Conservation (phyloP, 2,113 vertebrate species). For the Arvicanthis niloticus region DNA sequence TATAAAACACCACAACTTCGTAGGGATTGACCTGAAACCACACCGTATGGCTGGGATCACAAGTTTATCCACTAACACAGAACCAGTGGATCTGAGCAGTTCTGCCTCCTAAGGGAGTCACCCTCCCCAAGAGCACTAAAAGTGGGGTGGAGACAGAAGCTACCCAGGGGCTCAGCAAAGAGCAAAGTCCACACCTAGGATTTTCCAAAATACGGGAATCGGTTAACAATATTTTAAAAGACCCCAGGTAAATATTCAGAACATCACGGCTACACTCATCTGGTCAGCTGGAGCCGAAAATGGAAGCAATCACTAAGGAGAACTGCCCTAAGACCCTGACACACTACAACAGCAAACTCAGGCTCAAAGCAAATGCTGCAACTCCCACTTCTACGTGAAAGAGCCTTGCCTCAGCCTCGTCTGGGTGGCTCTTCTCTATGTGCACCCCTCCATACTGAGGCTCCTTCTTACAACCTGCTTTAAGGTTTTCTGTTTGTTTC, state of each 20-base stretch:
- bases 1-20: not conserved
- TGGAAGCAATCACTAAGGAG: not conserved
- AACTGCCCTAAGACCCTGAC: not conserved
- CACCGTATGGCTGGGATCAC: not conserved
- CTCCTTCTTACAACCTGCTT: not conserved
- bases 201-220: not conserved
- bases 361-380: not conserved
- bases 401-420: not conserved
- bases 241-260: not conserved
- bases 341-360: not conserved
- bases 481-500: not conserved
- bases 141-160: not conserved
- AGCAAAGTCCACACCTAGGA: not conserved
- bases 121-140: not conserved
- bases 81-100: not conserved
- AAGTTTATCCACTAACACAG: not conserved
- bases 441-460: not conserved
- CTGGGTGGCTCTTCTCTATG: rapidly evolving
- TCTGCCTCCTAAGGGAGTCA: not conserved
- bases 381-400: not conserved
- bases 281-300: not conserved
- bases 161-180: not conserved
- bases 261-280: not conserved
- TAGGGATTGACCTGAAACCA: not conserved
- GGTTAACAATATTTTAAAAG: not conserved